Base-by-base conservation (phyloP, 2,888 invertebrate species). In the Epsilonema sp. region DNA sequence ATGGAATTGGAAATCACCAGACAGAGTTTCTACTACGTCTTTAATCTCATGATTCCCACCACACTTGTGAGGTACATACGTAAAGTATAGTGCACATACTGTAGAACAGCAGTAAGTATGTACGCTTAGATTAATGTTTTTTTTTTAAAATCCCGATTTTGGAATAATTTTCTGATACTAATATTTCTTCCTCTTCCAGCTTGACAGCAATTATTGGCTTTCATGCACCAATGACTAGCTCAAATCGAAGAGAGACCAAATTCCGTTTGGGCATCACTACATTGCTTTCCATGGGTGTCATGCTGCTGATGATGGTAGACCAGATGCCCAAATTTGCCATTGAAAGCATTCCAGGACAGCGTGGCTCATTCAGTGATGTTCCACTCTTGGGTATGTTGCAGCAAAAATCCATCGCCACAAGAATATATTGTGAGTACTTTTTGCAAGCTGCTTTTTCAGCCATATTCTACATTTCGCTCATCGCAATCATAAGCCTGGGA, bases 21-120 rank as follows among this genome's bases (percentile, higher is more conserved):
- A 20, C 65, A 69, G 44, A 67, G 69, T 5, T 62, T 71, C 51
- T 71, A 71, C 55, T 71, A 71, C 55, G 63, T 71, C 24, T 71
- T 71, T 60, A 71, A 71, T 55, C 64, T 71, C 59, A 67, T 71
- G 26, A 65, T 71, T 55, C 71, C 71, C 3, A 70, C 70, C 51
- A 60, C 70, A 21, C 55, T 71, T 44, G 70, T 70, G n/a, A n/a
- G n/a, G n/a, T n/a, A n/a, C n/a, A n/a, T n/a, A n/a, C n/a, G n/a
- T n/a, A n/a, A n/a, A n/a, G n/a, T n/a, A n/a, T n/a, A n/a, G n/a
- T n/a, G n/a, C n/a, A n/a, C n/a, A n/a, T n/a, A n/a, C n/a, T n/a
- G n/a, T n/a, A n/a, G n/a, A n/a, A n/a, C n/a, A n/a, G n/a, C n/a
- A n/a, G n/a, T n/a, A n/a, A n/a, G n/a, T n/a, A n/a, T n/a, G n/a